Evolutionary conservation across 2,888 invertebrate species (phyloP).

Genomic region (Cephus sareptanus): DNA sequence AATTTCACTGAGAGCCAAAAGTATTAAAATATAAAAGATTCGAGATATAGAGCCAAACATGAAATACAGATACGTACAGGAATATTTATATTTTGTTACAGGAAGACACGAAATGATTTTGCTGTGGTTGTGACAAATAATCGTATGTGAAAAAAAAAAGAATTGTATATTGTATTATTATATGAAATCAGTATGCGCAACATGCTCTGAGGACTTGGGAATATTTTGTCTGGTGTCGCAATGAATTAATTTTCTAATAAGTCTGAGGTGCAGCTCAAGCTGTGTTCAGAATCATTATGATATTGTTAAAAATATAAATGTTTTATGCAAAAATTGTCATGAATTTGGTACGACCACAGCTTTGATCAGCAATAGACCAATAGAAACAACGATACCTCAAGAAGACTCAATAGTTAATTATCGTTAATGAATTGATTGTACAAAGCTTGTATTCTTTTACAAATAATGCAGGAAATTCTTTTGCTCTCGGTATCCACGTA

Average conservation of each 20-base stretch:
- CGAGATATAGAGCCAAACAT: slow-evolving; percentile 37
- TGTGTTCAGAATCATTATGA: background rate
- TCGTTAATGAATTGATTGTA: slow-evolving; percentile 62
- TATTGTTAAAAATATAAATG: background rate
- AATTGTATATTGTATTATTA: slow-evolving; percentile 9
- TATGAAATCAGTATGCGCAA: background rate
- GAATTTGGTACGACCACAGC: slow-evolving; percentile 20
- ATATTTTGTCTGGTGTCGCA: background rate
- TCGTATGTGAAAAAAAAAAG: slow-evolving; percentile 15
- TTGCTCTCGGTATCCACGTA: slow-evolving; percentile 1
- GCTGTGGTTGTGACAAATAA: slow-evolving; percentile 49
- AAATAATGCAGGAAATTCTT: slow-evolving; percentile 34
- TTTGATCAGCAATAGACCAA: slow-evolving; percentile 59
- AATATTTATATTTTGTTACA: slow-evolving; percentile 67
- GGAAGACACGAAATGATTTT: slow-evolving; percentile 54
- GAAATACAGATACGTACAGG: slow-evolving; percentile 55
- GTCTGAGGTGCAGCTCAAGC: background rate
- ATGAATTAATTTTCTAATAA: background rate
- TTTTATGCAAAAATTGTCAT: background rate
- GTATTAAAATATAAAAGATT: background rate
- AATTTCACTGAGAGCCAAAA: background rate
- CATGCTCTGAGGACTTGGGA: background rate
- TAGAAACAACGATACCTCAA: slow-evolving; percentile 67
- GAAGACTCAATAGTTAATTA: slow-evolving; percentile 65
- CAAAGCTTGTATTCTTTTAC: slow-evolving; percentile 66